Conservation (phyloP, 2,888 invertebrate species). For the Beris chalybata region DNA sequence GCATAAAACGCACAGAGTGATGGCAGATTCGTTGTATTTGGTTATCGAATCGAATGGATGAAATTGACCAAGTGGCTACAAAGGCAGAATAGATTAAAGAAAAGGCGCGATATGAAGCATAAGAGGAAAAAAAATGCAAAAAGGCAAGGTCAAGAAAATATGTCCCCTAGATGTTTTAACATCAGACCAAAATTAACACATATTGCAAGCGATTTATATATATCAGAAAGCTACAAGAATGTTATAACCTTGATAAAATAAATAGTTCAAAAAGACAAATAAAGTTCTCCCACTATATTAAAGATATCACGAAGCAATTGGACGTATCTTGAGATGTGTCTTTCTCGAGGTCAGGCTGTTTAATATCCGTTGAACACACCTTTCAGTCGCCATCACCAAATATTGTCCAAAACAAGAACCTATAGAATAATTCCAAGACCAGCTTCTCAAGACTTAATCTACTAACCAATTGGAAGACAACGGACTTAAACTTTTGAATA, state of each 20-base stretch:
- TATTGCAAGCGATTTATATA: no score
- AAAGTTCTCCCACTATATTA: no score
- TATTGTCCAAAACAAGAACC: background rate
- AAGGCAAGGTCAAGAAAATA: background rate
- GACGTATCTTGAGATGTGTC: conserved; percentile 23
- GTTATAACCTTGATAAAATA: no score
- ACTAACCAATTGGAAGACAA: conserved; percentile 22
- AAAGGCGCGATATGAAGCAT: no score
- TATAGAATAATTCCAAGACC: background rate
- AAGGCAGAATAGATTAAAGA: no score
- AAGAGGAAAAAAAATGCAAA: no score
- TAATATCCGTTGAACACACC: conserved; percentile 11
- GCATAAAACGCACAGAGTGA: no score
- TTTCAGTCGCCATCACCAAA: background rate
- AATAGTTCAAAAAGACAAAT: no score
- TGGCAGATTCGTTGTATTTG: no score
- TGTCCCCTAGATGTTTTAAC: background rate
- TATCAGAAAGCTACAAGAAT: no score
- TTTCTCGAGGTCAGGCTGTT: conserved; percentile 9
- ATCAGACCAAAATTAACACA: background rate
- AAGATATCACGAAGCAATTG: background rate
- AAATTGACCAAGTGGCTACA: no score
- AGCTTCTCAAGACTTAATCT: background rate
- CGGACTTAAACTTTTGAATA: conserved; percentile 15
- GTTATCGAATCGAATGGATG: no score